Evolutionary conservation across 2,797 vertebrate genomes (phyloP).

Genomic region (Thamnophis elegans): DNA sequence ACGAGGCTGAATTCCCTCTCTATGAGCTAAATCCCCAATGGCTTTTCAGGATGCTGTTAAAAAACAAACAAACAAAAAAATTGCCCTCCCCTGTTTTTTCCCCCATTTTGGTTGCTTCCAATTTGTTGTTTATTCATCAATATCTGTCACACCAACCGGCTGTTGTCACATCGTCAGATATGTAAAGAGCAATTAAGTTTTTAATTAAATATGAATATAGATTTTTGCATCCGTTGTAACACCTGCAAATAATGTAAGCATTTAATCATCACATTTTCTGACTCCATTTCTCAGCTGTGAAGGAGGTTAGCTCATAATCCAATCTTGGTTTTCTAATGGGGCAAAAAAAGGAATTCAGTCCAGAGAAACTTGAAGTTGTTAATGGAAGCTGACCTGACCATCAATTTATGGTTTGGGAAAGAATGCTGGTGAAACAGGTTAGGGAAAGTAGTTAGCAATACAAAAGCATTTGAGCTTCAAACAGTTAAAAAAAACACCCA

Average conservation of each 20-base stretch:
- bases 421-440: background rate
- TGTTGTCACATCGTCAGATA: background rate
- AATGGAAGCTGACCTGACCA: conserved; percentile 28
- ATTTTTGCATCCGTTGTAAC: conserved; percentile 11
- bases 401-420: conserved; percentile 15
- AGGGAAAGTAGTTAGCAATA: background rate
- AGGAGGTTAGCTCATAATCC: conserved; percentile 34
- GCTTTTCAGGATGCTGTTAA: background rate
- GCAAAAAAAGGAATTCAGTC: conserved; percentile 40
- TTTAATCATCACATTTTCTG: conserved; percentile 41
- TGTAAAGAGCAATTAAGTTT: conserved; percentile 4
- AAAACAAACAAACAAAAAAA: background rate
- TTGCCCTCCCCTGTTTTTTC: background rate
- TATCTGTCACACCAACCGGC: background rate
- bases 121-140: conserved; percentile 16
- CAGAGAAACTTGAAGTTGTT: conserved; percentile 36
- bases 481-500: conserved; percentile 3
- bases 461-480: conserved; percentile 8
- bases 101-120: background rate
- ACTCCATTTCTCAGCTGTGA: conserved; percentile 46
- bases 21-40: background rate
- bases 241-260: conserved; percentile 23
- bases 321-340: conserved; percentile 35
- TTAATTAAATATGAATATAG: conserved; percentile 32
- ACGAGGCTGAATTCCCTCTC: background rate